Evolutionary conservation across 2,888 invertebrate species (phyloP).

Genomic region (Gnatocerus cornutus): DNA sequence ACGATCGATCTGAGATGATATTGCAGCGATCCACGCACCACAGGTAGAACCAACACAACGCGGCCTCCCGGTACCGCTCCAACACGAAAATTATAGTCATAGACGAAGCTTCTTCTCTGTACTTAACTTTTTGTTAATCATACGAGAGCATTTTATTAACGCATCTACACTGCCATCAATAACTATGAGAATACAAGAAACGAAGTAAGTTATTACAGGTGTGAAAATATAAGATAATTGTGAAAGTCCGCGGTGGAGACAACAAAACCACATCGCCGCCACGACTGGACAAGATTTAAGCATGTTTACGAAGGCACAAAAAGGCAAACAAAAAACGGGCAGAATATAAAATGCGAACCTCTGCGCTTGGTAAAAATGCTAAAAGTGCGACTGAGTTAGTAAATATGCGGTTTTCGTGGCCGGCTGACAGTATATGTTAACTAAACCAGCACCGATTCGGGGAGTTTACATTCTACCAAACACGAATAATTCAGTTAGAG

Average conservation of each 20-base stretch:
- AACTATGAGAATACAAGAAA: conserved; percentile 10
- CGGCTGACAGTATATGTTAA: conserved; percentile 70
- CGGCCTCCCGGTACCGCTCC: conserved; percentile 52
- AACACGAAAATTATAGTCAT: conserved; percentile 58
- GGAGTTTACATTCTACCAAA: conserved; percentile 68
- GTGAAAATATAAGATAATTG: conserved; percentile 20
- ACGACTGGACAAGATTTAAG: conserved; percentile 50
- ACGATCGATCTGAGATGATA: conserved; percentile 67
- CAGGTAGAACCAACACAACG: conserved; percentile 60
- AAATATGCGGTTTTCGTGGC: conserved; percentile 67
- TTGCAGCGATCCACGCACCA: conserved; percentile 67
- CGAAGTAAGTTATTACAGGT: neutral
- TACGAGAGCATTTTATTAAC: conserved; percentile 48
- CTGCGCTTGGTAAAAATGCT: conserved; percentile 58
- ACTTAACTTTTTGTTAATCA: conserved; percentile 63
- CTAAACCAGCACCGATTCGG: conserved; percentile 65
- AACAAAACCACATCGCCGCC: conserved; percentile 33
- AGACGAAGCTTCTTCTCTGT: conserved; percentile 59
- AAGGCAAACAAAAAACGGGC: conserved; percentile 19
- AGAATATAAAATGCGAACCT: conserved; percentile 46
- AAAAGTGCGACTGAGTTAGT: conserved; percentile 66
- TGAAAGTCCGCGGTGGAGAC: neutral
- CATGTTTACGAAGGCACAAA: conserved; percentile 51
- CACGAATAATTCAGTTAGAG: conserved; percentile 69
- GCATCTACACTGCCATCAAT: conserved; percentile 34